Conservation (phyloP, 2,113 vertebrate genomes). For the Syrrhaptes paradoxus region DNA sequence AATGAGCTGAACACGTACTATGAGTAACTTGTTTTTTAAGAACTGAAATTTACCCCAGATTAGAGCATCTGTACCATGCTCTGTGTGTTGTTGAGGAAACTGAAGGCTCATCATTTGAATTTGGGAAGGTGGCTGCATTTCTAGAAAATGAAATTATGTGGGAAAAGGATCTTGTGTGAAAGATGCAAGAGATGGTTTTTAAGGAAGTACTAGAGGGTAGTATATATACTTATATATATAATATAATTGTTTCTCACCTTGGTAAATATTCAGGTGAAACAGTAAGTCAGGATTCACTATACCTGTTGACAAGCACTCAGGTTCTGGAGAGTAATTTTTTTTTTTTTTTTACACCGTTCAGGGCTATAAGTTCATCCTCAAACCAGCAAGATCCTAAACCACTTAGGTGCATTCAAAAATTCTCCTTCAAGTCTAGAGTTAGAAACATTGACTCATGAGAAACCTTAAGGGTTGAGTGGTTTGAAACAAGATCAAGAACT, state of each 20-base stretch:
- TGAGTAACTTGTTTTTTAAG: slow-evolving; percentile 58
- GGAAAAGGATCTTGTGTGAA: not conserved
- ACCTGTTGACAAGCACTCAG: not conserved
- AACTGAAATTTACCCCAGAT: slow-evolving; percentile 14
- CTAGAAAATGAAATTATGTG: not conserved
- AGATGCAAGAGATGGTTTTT: not conserved
- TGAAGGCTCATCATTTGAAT: not conserved
- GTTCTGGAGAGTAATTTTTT: not conserved
- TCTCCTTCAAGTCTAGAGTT: not conserved
- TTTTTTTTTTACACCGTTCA: not conserved
- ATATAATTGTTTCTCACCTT: not conserved
- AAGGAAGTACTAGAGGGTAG: not conserved
- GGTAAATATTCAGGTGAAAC: not conserved
- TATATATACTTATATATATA: too few species aligned
- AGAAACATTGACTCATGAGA: slow-evolving; percentile 15
- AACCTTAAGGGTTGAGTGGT: not conserved
- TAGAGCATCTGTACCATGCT: not conserved
- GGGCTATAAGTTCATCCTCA: not conserved
- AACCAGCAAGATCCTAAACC: not conserved
- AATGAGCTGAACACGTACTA: not conserved
- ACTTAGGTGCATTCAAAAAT: not conserved
- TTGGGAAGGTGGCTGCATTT: not conserved
- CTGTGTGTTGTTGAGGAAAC: not conserved
- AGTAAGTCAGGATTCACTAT: not conserved
- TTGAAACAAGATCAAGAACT: slow-evolving; percentile 40